Evolutionary conservation across 2,113 vertebrate species (phyloP), one percentile per base, ranked within the genome.

Genomic region (Phocoena phocoena): DNA sequence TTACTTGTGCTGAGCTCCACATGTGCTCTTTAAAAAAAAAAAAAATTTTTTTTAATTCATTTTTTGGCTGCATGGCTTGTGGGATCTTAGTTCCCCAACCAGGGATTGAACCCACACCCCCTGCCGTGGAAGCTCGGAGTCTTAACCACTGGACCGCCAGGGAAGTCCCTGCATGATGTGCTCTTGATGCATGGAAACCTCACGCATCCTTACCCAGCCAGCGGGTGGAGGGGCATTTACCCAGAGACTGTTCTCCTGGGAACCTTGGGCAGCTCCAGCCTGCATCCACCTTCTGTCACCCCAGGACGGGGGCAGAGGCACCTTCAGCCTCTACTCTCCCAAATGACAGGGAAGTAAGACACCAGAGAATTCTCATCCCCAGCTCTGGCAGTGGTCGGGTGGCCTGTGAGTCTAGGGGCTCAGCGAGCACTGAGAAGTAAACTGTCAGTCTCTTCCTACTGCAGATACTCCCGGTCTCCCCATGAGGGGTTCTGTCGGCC

Each of bases 181-280:
- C 31, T 77, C 5, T 47, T n/a, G 47, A 50, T n/a, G 47, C 3
- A 0, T 77, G 74, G 85, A 62, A 10, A 25, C 25, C 44, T 28
- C 1, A 0, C 14, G 18, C 28, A 3, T 8, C 21, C 28, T 38
- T 5, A 1, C 8, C 23, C 53, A 18, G 31, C 76, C 10, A 12
- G 5, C 67, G 31, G 31, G 25, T 55, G 8, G 26, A 47, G 13
- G 44, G 13, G 5, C 36, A 0, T 71, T 36, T 50, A 8, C 33
- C 18, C 50, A 1, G 50, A 38, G 41, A 53, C 23, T 23, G 4
- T 41, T 15, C 14, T 36, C 55, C 44, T 11, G 0, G 81, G 58
- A n/a, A 9, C 50, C 6, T 18, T 0, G 2, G 23, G 31, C 77
- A 63, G 18, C 44, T 38, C 21, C 28, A 26, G 80, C 31, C 85